phyloP scores from a whole-genome alignment of 1,140 invertebrate species.

The Idris sp. region DNA sequence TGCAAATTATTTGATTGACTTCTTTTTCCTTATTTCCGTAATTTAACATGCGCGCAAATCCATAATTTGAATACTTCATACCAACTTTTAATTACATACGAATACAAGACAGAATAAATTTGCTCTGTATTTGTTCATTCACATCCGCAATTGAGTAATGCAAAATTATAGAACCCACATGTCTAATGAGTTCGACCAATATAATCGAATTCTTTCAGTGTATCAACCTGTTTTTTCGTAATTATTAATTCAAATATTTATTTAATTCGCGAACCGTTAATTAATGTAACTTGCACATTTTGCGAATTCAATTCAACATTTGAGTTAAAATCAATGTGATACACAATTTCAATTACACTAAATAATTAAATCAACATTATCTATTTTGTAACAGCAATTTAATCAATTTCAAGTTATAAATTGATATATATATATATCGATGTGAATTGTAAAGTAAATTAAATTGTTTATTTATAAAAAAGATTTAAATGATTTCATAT shows the following conservation, averaged over 20 bases:
- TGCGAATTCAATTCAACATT: conserved; percentile 1
- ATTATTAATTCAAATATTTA: conserved; percentile 25
- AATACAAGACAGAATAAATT: conserved; percentile 18
- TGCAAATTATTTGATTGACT: conserved; percentile 31
- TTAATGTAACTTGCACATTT: conserved; percentile 10
- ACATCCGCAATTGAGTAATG: conserved; percentile 27
- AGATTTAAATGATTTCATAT: too few species aligned
- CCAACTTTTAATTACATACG: conserved; percentile 32
- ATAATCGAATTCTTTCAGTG: conserved; percentile 14
- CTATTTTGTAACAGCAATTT: too few species aligned
- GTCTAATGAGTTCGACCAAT: conserved; percentile 9
- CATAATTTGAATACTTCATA: conserved; percentile 31
- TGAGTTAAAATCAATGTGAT: conserved; percentile 4
- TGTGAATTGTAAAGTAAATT: too few species aligned
- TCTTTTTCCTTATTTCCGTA: conserved; percentile 23
- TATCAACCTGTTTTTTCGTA: conserved; percentile 28
- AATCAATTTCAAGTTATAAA: too few species aligned
- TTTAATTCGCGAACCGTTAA: conserved; percentile 6
- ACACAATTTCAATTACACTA: conserved; percentile 12
- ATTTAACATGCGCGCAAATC: conserved; percentile 12
- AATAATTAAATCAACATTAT: conserved; percentile 17
- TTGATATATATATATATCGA: too few species aligned
- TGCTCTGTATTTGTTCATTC: conserved; percentile 33
- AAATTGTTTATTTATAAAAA: too few species aligned
- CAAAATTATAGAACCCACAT: conserved; percentile 22